Conservation (phyloP, 2,797 vertebrate species). For the Falco berigora region DNA sequence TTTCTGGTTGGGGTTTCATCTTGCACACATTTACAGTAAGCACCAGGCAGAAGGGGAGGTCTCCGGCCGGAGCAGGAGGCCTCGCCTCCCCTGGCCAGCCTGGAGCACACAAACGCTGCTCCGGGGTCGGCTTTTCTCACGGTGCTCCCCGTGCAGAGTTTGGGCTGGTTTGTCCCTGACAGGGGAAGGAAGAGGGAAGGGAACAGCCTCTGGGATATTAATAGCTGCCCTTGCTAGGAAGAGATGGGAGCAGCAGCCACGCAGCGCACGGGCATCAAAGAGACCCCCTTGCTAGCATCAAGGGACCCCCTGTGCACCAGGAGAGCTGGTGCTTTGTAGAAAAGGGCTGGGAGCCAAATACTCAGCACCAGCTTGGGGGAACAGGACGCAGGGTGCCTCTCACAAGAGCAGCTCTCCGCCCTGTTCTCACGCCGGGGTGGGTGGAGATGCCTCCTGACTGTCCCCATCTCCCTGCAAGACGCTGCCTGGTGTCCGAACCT, state of each 20-base stretch:
- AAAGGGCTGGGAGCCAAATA: background rate
- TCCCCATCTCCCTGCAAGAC: background rate
- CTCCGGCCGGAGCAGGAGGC: background rate
- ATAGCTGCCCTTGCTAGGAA: constrained; percentile 2
- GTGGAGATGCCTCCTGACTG: background rate
- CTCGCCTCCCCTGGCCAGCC: background rate
- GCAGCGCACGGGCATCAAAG: background rate
- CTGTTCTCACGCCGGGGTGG: background rate
- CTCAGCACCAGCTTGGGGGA: rapidly evolving
- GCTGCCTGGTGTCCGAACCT: background rate
- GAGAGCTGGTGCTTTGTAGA: background rate
- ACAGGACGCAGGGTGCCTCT: background rate
- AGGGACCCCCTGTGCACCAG: background rate
- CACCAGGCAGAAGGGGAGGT: background rate
- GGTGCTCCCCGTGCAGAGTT: background rate
- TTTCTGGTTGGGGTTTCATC: constrained; percentile 42
- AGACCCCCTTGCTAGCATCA: background rate
- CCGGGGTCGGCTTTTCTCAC: background rate
- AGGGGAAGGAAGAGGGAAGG: constrained; percentile 19
- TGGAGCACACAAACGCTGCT: rapidly evolving
- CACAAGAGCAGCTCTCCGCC: background rate
- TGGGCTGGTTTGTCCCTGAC: background rate
- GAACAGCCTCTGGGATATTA: background rate
- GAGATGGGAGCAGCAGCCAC: background rate
- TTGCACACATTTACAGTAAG: constrained; percentile 38